A percentile compares a stretch with the other conserved stretches of the same genome.
Conservation (phyloP, 2,888 invertebrate species). For the Netelia virgata region DNA sequence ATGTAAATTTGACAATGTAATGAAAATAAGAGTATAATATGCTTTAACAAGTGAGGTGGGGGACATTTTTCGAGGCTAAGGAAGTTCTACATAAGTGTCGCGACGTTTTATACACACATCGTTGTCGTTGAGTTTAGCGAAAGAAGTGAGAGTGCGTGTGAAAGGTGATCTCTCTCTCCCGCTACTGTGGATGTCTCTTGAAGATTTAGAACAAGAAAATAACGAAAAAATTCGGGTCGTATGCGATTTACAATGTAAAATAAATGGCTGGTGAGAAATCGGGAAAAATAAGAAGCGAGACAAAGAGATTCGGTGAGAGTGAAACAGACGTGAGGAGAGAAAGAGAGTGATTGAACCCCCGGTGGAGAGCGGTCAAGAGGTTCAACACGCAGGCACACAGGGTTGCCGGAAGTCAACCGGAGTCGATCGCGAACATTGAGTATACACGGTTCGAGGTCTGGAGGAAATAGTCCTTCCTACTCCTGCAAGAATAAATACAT, state of each 20-base stretch:
- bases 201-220: not conserved
- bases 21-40: not conserved
- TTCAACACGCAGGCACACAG: constrained; percentile 52
- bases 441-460: constrained; percentile 39
- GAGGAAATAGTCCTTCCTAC: constrained; percentile 20
- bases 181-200: not conserved
- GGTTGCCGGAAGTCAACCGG: constrained; percentile 66
- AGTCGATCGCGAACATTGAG: constrained; percentile 56
- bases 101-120: constrained; percentile 12
- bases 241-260: not conserved
- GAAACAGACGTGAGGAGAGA: not conserved
- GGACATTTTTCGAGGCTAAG: constrained; percentile 30
- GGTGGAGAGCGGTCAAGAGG: constrained; percentile 62
- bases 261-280: constrained; percentile 4
- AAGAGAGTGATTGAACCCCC: constrained; percentile 51
- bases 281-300: constrained; percentile 22
- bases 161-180: constrained; percentile 40
- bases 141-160: constrained; percentile 60
- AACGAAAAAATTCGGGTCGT: not conserved
- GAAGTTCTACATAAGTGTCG: constrained; percentile 48
- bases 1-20: constrained; percentile 35
- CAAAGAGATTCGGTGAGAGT: constrained; percentile 12
- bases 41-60: not conserved
- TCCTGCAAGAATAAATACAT: constrained; percentile 9
- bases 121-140: not conserved